Evolutionary conservation across 1,140 invertebrate species (phyloP), one percentile per base, ranked within the genome.

Genomic region (Nasonia longicornis): DNA sequence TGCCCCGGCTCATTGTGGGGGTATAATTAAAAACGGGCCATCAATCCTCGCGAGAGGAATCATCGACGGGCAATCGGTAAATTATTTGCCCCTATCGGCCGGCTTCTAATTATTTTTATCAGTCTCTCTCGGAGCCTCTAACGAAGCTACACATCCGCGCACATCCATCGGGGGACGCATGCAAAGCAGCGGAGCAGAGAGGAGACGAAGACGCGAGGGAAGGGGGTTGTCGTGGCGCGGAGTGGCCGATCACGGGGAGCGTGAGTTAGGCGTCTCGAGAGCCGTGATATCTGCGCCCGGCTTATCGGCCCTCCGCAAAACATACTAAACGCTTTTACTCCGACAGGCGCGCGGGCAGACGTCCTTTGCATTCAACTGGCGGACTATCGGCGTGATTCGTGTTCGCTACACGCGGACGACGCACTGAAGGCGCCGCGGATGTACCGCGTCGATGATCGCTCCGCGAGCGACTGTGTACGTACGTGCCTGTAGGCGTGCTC

Each of bases 301-400:
- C 81, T 85, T 84, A 85, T 85, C 83, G 71, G 42, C 48, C 67
- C 48, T 71, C 74, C 79, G 80, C 83, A 77, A 80, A 84, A 85
- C 83, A 83, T 69, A 83, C 73, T 83, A 82, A 84, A 84, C 80
- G 77, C 82, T 82, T 84, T 84, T 83, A 82, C 82, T 72, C 75
- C 67, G 38, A 52, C 66, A 45, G 69, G 35, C 77, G 58, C 64
- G 11, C 42, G 26, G 31, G 58, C 76, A 69, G 52, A 79, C 77
- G 72, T 80, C 77, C 76, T 78, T 76, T 79, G 79, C 81, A 81
- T 81, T 79, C 81, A 63, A 78, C 71, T 77, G 26, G 73, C 66
- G 58, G 66, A 31, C 77, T 83, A 79, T 79, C 77, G 77, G 66
- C 74, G 74, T 79, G 67, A 77, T 77, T 74, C 63, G 69, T 67